Evolutionary conservation across 2,113 vertebrate species (phyloP), one percentile per base, ranked within the genome.

Genomic region (Corapipo altera): DNA sequence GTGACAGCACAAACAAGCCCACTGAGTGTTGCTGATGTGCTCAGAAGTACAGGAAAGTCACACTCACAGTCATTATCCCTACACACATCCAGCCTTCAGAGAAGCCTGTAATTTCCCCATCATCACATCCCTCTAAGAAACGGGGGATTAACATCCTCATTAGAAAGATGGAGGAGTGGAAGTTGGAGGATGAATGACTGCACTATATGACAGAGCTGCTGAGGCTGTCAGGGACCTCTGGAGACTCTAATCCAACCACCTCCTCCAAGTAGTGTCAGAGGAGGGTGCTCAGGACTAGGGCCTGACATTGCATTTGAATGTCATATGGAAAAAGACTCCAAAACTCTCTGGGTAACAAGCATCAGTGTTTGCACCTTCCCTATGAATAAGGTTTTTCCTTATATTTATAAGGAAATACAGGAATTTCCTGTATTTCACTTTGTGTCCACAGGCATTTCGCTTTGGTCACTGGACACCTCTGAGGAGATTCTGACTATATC

Each of bases 51-150:
- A 54, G 21, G 13, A 33, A 74, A 54, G 41, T 49, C 35, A 33
- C 0, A 0, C 44, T 44, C 1, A 1, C 41, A 46, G 17, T 22
- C 21, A 61, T 6, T 58, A 61, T 32, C 41, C 44, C 19, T 30
- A 32, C 35, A 18, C 15, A 27, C 9, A 37, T 22, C 58, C 33
- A 43, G 33, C 11, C 14, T 67, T 54, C 27, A 35, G 27, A 80
- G 13, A 66, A 9, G 6, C 2, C 23, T 67, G 24, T 49, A 43
- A 39, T 17, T 65, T 70, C 30, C 12, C 27, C 22, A 64, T 32
- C 32, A 35, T 39, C 15, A 14, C 14, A 44, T 26, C 39, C 27
- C 41, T 55, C 78, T 41, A 48, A 15, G 22, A 75, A 11, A 33
- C 0, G 1, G 15, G 7, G 13, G 28, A 44, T 79, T 46, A 41